Evolutionary conservation across 2,888 invertebrate genomes (phyloP).

Genomic region (Dioctria linearis): DNA sequence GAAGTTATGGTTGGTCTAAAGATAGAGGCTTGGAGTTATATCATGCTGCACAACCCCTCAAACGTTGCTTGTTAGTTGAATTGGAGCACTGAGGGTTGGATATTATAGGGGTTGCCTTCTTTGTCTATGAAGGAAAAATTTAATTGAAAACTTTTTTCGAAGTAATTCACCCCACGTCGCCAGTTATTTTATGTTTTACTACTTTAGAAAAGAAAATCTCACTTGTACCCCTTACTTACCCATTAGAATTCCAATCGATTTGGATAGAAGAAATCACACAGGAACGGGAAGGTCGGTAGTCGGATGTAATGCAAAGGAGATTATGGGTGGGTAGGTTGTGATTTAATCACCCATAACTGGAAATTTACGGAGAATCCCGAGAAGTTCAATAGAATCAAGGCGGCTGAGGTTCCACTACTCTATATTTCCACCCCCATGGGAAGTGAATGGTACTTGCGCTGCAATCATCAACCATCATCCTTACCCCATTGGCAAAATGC

Average conservation of each 20-base stretch:
- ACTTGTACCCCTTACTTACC: neutral
- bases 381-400: neutral
- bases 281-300: neutral
- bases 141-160: slow-evolving; percentile 29
- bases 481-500: neutral
- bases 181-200: slow-evolving; percentile 7
- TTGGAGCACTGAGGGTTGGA: neutral
- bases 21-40: neutral
- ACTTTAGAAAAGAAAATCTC: slow-evolving; percentile 9
- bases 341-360: slow-evolving; percentile 32
- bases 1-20: neutral
- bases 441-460: neutral
- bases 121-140: slow-evolving; percentile 20
- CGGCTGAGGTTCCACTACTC: neutral
- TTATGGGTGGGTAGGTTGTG: neutral
- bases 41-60: slow-evolving; percentile 1
- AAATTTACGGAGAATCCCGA: neutral
- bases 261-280: slow-evolving; percentile 6
- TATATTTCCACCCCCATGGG: neutral
- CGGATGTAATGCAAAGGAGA: neutral
- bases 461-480: neutral
- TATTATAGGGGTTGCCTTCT: neutral
- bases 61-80: neutral
- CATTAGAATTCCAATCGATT: slow-evolving; percentile 18
- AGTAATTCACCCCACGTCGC: slow-evolving; percentile 7